phyloP scores from a whole-genome alignment of 2,888 invertebrate species.

The Leptogaster cylindrica region DNA sequence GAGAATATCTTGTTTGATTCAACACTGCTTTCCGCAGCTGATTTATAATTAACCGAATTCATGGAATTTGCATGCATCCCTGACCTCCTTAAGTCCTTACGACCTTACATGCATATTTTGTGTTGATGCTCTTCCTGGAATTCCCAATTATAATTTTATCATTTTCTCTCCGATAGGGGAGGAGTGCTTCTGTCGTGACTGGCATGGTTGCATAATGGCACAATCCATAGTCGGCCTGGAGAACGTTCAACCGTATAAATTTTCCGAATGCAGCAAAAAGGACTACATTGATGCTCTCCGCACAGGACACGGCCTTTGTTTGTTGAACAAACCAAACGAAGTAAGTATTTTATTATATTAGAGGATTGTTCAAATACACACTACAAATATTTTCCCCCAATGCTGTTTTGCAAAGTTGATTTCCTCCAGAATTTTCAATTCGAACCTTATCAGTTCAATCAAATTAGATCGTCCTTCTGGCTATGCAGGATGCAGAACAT shows the following conservation, averaged over 20 bases:
- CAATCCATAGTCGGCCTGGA: conserved; percentile 89
- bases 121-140: conserved; percentile 4
- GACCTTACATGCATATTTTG: conserved; percentile 3
- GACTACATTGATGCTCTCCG: conserved; percentile 89
- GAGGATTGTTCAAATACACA: background rate
- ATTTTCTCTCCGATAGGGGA: conserved; percentile 63
- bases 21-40: background rate
- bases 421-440: too few species aligned
- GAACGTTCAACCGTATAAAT: conserved; percentile 94
- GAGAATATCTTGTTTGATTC: too few species aligned
- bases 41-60: background rate
- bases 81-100: conserved; percentile 4
- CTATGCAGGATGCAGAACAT: too few species aligned
- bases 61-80: conserved; percentile 22
- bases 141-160: conserved; percentile 21
- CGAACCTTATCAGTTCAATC: too few species aligned
- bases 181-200: conserved; percentile 88
- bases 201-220: conserved; percentile 97
- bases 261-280: conserved; percentile 92
- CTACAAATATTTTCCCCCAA: too few species aligned
- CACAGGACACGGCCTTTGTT: conserved; percentile 87
- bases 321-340: conserved; percentile 94
- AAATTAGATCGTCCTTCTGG: too few species aligned
- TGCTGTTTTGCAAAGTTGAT: background rate
- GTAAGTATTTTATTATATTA: conserved; percentile 61